Evolutionary conservation across 2,113 vertebrate species (phyloP), one percentile per base, ranked within the genome.

Genomic region (Oenanthe melanoleuca): DNA sequence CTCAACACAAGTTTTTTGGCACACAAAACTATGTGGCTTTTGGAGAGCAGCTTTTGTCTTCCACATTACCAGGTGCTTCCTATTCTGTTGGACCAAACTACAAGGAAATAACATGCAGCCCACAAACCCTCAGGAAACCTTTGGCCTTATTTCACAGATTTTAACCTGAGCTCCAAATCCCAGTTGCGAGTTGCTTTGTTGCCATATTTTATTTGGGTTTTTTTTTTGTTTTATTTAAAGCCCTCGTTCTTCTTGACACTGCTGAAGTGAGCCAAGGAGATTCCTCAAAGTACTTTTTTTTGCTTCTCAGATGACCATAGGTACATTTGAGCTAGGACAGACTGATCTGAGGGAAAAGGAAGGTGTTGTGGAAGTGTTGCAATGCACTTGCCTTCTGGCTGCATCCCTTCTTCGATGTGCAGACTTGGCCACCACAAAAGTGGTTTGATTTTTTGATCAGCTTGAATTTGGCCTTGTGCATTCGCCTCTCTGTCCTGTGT

Each of bases 51-150:
- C 73, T 86, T 88, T 94, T 70, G 60, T 95, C 89, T 96, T 95
- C 38, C 29, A 47, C 8, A 0, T 59, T 81, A 87, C 69, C 80
- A 95, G 92, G 93, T 95, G 89, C 95, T 96, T 96, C 87, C 89
- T 94, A 29, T 89, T 92, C 78, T 81, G 23, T 64, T 92, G 84
- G 84, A 84, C 72, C 84, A 81, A 81, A 64, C 60, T 89, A 64
- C 40, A 91, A 94, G 80, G 40, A 84, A 96, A 80, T 53, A 67
- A 69, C 7, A 17, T 40, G 55, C 89, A 88, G 42, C 45, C 52
- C 67, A 19, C 42, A 86, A 88, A 65, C 37, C 37, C 50, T 80
- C 66, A 45, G 64, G 79, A 95, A 60, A 26, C 70, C 42, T 21
- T 82, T 86, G 75, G 67, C 59, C 12, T 80, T 31, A 50, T 73